Conservation (phyloP, 1,140 invertebrate species). For the Drosophila nebulosa region DNA sequence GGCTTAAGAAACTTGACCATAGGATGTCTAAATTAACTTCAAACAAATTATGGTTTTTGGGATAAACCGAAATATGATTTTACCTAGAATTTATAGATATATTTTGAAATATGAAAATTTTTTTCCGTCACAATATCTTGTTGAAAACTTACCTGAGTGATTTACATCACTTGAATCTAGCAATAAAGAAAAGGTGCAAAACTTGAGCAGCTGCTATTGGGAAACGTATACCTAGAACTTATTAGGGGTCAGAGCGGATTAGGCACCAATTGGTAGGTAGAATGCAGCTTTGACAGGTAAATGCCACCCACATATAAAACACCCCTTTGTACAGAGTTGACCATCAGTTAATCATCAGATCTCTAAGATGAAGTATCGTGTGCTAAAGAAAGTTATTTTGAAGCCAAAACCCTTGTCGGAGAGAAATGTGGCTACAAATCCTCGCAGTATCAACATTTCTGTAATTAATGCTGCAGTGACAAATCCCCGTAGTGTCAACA, state of each 20-base stretch:
- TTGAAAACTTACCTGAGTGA: background rate
- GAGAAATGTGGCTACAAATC: background rate
- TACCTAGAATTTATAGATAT: background rate
- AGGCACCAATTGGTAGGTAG: constrained; percentile 53
- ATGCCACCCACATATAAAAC: constrained; percentile 32
- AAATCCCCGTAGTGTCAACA: no score
- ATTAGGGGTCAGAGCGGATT: constrained; percentile 32
- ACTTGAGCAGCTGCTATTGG: background rate
- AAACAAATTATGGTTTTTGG: background rate
- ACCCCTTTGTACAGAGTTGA: background rate
- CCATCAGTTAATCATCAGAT: background rate
- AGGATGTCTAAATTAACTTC: no score
- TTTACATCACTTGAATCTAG: background rate
- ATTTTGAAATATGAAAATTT: no score
- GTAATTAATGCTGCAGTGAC: no score
- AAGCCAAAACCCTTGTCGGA: background rate
- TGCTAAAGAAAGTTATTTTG: background rate
- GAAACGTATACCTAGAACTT: constrained; percentile 22
- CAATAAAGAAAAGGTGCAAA: background rate
- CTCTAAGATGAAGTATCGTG: constrained; percentile 1
- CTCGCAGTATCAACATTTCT: no score
- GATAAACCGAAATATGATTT: background rate
- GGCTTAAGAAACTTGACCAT: background rate
- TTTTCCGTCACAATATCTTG: background rate
- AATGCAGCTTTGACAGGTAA: constrained; percentile 2